These are phyloP conservation scores for Cyphomyrus discorhynchus DNA, from an alignment of 2,113 vertebrate species.

Conservation along the genomic window DNA sequence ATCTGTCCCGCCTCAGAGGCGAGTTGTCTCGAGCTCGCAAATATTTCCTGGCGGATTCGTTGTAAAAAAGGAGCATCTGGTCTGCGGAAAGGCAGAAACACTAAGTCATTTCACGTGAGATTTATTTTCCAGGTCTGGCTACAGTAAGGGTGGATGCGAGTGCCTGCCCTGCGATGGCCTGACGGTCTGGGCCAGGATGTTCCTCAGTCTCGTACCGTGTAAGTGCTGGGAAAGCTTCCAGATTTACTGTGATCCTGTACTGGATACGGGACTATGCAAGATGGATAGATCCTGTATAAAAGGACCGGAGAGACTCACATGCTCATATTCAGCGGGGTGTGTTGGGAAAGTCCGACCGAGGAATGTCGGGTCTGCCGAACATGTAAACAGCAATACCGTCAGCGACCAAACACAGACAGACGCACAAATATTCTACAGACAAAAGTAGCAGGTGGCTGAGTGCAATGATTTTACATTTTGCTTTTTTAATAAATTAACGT, in stretches of 20 bases:
- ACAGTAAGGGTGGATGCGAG: not conserved
- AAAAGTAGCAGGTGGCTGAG: not conserved
- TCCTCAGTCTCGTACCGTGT: not conserved
- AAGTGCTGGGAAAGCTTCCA: not conserved
- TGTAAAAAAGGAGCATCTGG: not conserved
- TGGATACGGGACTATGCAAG: not conserved
- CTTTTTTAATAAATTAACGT: slow-evolving; percentile 99
- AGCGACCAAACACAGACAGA: not conserved
- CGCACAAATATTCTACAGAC: slow-evolving; percentile 1
- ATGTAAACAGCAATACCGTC: not conserved
- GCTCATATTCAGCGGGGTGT: not conserved
- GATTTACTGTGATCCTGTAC: not conserved
- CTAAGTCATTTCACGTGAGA: not conserved
- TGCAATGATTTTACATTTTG: slow-evolving; percentile 25
- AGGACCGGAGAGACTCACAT: not conserved
- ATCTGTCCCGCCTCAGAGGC: not conserved
- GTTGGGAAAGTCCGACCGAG: not conserved
- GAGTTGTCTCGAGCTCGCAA: not conserved
- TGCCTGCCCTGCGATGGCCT: not conserved
- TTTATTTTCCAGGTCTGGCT: not conserved
- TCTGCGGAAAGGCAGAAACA: not conserved
- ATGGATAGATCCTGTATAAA: not conserved
- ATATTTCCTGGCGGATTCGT: not conserved
- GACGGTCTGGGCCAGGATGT: not conserved
- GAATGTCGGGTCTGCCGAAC: not conserved